phyloP scores from a whole-genome alignment of 2,113 vertebrate genomes.

The Deroptyus accipitrinus region DNA sequence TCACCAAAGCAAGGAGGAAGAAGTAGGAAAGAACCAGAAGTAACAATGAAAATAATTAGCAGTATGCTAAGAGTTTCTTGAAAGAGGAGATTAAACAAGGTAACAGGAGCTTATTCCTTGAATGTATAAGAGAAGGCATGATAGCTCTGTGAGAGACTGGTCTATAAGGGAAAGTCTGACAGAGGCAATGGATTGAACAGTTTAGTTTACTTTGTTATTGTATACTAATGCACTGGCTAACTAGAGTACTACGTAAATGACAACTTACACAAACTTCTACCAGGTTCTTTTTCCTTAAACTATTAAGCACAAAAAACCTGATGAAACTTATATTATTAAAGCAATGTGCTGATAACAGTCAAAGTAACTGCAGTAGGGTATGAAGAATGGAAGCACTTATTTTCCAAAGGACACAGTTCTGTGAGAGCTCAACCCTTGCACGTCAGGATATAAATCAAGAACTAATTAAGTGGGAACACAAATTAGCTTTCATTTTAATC shows the following conservation, averaged over 20 bases:
- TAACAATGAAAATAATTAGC: background rate
- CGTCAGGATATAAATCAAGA: slow-evolving; percentile 42
- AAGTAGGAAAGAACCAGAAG: background rate
- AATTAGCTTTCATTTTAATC: slow-evolving; percentile 22
- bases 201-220: background rate
- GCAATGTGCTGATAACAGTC: background rate
- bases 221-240: background rate
- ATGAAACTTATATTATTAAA: background rate
- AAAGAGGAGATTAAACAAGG: background rate
- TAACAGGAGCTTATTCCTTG: background rate
- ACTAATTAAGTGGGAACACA: slow-evolving; percentile 23
- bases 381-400: slow-evolving; percentile 24
- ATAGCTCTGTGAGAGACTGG: background rate
- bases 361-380: background rate
- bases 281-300: background rate
- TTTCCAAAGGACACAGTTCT: background rate
- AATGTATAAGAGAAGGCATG: fast-evolving
- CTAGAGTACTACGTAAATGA: background rate
- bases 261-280: background rate
- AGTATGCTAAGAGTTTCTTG: background rate
- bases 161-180: background rate
- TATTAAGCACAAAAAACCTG: background rate
- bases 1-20: background rate
- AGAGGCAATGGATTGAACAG: background rate
- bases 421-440: background rate